Conservation (phyloP, 2,888 invertebrate species). For the Drosophila nr. fundita region DNA sequence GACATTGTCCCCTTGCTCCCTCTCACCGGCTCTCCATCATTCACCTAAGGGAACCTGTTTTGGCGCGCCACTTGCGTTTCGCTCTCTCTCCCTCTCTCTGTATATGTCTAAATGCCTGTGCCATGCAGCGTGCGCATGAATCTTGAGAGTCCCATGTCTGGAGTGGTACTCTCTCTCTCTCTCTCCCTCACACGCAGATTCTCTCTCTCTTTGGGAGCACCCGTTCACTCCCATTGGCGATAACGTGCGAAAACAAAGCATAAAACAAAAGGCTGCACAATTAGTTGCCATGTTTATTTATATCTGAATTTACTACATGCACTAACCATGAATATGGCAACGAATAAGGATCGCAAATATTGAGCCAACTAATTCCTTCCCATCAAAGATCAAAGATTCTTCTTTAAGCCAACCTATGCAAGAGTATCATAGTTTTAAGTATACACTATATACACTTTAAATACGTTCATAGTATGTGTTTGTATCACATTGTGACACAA, state of each 20-base stretch:
- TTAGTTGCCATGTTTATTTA: constrained; percentile 48
- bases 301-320: constrained; percentile 34
- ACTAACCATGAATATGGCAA: constrained; percentile 9
- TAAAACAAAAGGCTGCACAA: constrained; percentile 50
- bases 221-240: constrained; percentile 38
- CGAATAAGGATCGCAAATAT: constrained; percentile 1
- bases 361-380: neutral
- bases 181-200: neutral
- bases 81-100: constrained; percentile 6
- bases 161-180: constrained; percentile 26
- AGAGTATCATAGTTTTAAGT: neutral
- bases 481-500: constrained; percentile 9
- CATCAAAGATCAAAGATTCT: neutral
- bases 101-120: constrained; percentile 8
- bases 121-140: constrained; percentile 61
- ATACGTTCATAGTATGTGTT: too few species aligned
- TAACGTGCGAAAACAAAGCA: constrained; percentile 60
- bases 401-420: neutral
- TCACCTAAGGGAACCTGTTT: constrained; percentile 73
- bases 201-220: constrained; percentile 28
- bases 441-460: too few species aligned
- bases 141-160: constrained; percentile 21
- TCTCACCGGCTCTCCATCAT: constrained; percentile 10
- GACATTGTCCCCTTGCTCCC: constrained; percentile 42
- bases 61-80: constrained; percentile 68